phyloP scores from a whole-genome alignment of 2,797 vertebrate species.

The Anabacerthia variegaticeps region DNA sequence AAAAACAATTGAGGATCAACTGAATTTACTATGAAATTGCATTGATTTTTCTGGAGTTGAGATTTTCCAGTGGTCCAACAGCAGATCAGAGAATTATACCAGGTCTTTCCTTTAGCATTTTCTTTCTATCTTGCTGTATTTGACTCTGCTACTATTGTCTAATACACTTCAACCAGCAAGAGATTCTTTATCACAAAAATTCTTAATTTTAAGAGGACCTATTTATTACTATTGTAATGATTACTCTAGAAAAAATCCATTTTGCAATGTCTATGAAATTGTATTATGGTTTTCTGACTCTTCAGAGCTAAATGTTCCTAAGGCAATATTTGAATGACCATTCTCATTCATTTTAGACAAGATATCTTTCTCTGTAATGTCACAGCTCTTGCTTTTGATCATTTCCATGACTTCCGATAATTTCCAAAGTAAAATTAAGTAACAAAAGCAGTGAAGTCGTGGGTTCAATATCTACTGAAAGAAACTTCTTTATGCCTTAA shows the following conservation, averaged over 20 bases:
- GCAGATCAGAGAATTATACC: background rate
- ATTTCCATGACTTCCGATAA: background rate
- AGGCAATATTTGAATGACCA: background rate
- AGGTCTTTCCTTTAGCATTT: background rate
- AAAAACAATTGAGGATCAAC: background rate
- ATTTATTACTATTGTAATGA: background rate
- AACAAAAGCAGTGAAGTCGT: background rate
- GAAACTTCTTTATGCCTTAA: background rate
- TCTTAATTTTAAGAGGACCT: background rate
- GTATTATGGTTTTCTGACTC: background rate
- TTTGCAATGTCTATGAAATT: background rate
- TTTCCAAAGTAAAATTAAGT: background rate
- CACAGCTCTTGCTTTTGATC: background rate
- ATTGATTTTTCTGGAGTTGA: background rate
- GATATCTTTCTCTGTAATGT: background rate
- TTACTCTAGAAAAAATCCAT: background rate
- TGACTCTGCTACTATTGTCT: background rate
- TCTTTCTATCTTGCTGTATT: background rate
- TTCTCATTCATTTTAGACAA: background rate
- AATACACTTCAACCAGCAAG: background rate
- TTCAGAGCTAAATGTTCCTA: background rate
- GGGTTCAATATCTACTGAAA: background rate
- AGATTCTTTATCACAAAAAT: background rate
- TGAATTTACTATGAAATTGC: background rate
- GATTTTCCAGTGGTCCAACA: background rate